Evolutionary conservation across 2,113 vertebrate genomes (phyloP).

Genomic region (Sceloporus undulatus): DNA sequence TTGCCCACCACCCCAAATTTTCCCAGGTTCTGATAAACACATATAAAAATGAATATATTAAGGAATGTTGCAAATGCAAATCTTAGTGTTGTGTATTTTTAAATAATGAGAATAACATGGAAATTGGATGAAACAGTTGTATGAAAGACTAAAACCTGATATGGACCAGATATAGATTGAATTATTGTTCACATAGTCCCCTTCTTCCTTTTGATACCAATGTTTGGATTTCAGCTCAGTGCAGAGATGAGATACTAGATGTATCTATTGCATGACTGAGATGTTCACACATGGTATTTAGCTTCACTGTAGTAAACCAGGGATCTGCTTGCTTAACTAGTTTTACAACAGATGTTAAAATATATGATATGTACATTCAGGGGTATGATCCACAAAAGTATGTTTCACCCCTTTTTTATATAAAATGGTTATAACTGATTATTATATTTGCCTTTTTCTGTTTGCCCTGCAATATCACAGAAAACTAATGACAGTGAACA

Average conservation of each 20-base stretch:
- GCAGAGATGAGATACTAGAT: not conserved
- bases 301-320: not conserved
- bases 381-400: not conserved
- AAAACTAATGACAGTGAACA: not conserved
- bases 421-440: slow-evolving; percentile 1
- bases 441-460: not conserved
- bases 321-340: not conserved
- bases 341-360: not conserved
- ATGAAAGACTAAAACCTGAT: no score
- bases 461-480: not conserved
- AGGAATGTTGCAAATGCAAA: no score
- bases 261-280: not conserved
- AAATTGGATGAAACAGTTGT: no score
- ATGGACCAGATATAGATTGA: no score
- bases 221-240: not conserved
- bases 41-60: no score
- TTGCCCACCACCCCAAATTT: no score
- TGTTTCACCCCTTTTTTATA: not conserved
- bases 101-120: no score
- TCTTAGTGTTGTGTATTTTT: no score
- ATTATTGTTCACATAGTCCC: no score
- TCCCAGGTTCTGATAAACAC: no score
- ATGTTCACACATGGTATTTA: not conserved
- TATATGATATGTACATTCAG: not conserved
- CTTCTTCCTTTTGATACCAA: not conserved